Base-by-base conservation (phyloP, 1,140 invertebrate genomes). In the Pachyrhynchus sulphureomaculatus region DNA sequence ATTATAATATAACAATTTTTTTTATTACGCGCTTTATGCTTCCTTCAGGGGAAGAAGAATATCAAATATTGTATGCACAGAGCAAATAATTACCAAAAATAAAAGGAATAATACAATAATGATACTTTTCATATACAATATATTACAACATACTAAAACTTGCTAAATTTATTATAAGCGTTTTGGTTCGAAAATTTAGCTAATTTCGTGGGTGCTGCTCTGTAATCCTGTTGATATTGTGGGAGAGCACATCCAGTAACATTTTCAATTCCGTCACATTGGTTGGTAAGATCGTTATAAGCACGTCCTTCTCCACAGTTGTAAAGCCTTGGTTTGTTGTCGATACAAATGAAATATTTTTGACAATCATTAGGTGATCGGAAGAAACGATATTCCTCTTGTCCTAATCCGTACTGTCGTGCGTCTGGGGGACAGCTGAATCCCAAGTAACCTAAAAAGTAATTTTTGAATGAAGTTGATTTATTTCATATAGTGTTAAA, bases 311-410 rank as follows among this genome's bases (percentile, higher is more conserved):
- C 83, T 8, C 87, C 88, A 69, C 93, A 95, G 39, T 84, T 84
- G 52, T 87, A 83, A 21, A 88, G 74, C 1, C 80, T 71, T 29
- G 92, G 91, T 61, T 83, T 84, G 20, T 82, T 82, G 34, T 90
- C 86, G 0, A 93, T 82, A 70, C 92, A 95, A 2, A 93, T 79
- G 73, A 87, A 95, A 72, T 91, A 94, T 67, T 83, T 85, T 67
- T 90, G 86, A 73, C 92, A 94, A 67, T 92, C 88, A 1, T 56
- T 68, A 0, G 79, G 75, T 26, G 79, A 80, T n/a, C 83, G 74
- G 71, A 81, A 86, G 51, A 80, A 84, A 54, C 79, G 78, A 36
- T 79, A 78, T 54, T 83, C 82, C 2, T 80, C 80, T 44, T 78
- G 77, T 8, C 75, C 74, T 51, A 81, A 79, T 10, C 81, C 77